Evolutionary conservation across 2,797 vertebrate species (phyloP).

Genomic region (Halcyon chelicuti): DNA sequence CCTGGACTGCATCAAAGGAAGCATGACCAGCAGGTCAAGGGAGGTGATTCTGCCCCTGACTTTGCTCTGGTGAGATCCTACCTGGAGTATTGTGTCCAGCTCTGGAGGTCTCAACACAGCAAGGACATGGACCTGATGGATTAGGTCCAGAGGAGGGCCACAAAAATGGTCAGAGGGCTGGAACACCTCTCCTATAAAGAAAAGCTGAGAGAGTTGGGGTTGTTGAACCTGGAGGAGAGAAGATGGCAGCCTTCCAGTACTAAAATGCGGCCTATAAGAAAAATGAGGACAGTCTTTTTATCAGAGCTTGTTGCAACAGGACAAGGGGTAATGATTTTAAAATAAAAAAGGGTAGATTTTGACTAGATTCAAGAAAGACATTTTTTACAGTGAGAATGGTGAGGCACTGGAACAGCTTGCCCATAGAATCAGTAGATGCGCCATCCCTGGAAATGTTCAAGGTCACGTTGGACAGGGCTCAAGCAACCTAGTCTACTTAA

Average conservation of each 20-base stretch:
- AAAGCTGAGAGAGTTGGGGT: too few species aligned
- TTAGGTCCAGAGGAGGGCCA: too few species aligned
- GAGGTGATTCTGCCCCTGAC: too few species aligned
- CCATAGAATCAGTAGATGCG: background rate
- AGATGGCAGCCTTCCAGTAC: background rate
- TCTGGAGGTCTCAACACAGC: too few species aligned
- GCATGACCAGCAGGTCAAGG: too few species aligned
- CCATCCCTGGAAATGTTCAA: background rate
- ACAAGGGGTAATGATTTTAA: background rate
- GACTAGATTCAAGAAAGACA: background rate
- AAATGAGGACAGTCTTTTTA: background rate
- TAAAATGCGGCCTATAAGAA: background rate
- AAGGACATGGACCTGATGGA: too few species aligned
- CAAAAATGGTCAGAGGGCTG: too few species aligned
- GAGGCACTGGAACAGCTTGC: background rate
- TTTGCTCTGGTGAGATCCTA: too few species aligned
- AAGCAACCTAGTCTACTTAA: background rate
- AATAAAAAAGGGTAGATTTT: background rate
- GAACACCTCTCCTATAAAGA: too few species aligned
- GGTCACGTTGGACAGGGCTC: background rate
- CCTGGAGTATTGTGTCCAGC: too few species aligned
- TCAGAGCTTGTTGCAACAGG: background rate
- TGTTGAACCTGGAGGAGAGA: background rate
- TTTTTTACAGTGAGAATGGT: background rate
- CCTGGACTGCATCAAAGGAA: too few species aligned